These are phyloP conservation scores for Petromus typicus DNA, from an alignment of 2,113 vertebrate species.

Conservation along the genomic window DNA sequence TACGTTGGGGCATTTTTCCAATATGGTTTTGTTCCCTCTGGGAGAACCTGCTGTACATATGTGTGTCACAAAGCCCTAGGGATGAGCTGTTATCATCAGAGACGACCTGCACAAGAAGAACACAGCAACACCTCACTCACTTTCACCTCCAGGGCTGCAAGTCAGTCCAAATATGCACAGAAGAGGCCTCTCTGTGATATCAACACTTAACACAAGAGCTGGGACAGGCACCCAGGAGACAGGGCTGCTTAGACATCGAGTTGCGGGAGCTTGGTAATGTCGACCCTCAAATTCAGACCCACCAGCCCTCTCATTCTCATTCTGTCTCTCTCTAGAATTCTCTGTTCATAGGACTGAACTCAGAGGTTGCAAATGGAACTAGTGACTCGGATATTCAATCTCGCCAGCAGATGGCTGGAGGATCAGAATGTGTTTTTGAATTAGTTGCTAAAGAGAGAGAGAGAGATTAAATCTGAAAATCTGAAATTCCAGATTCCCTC, in stretches of 20 bases:
- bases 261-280: rapidly evolving
- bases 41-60: neutral
- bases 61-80: neutral
- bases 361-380: slow-evolving; percentile 47
- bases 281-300: neutral
- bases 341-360: neutral
- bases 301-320: neutral
- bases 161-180: neutral
- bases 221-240: neutral
- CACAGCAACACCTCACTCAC: rapidly evolving
- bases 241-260: neutral
- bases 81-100: neutral
- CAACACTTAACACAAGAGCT: neutral
- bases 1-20: neutral
- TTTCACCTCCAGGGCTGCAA: neutral
- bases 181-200: neutral
- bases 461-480: slow-evolving; percentile 35
- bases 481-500: slow-evolving; percentile 22
- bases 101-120: neutral
- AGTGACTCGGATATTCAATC: neutral
- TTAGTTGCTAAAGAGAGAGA: slow-evolving; percentile 50
- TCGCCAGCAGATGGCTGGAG: slow-evolving; percentile 55
- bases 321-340: neutral
- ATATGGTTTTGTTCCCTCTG: neutral
- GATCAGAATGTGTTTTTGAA: slow-evolving; percentile 32